Conservation (phyloP, 2,113 vertebrate species). For the Procavia capensis region DNA sequence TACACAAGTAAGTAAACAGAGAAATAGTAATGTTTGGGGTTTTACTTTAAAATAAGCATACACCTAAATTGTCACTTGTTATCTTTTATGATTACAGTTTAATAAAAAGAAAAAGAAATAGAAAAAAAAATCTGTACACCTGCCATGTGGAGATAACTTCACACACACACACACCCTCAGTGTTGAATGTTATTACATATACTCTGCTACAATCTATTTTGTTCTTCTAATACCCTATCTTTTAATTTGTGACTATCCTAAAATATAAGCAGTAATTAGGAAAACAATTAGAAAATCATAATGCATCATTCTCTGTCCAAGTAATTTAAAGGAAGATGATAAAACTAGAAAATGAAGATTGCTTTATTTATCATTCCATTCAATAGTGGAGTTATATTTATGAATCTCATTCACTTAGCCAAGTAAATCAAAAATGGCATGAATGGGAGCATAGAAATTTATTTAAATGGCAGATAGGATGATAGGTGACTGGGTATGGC, state of each 20-base stretch:
- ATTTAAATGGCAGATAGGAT: background rate
- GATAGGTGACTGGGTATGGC: background rate
- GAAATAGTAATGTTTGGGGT: background rate
- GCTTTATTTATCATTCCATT: background rate
- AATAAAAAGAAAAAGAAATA: background rate
- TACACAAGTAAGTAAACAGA: background rate
- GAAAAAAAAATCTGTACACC: background rate
- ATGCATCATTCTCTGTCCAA: background rate
- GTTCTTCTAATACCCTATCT: background rate
- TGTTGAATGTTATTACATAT: background rate
- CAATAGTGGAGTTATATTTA: background rate
- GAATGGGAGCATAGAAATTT: background rate
- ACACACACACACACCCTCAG: no score
- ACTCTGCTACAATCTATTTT: background rate
- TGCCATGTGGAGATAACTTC: background rate
- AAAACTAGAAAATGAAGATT: background rate
- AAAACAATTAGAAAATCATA: constrained; percentile 2
- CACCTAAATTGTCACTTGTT: background rate
- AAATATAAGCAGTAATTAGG: background rate
- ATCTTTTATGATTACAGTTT: background rate
- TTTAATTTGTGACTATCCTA: background rate
- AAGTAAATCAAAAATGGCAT: background rate
- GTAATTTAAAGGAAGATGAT: background rate
- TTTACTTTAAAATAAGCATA: constrained; percentile 34
- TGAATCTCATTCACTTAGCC: background rate